Evolutionary conservation across 2,113 vertebrate genomes (phyloP), one percentile per base, ranked within the genome.

Genomic region (Phoenicopterus ruber): DNA sequence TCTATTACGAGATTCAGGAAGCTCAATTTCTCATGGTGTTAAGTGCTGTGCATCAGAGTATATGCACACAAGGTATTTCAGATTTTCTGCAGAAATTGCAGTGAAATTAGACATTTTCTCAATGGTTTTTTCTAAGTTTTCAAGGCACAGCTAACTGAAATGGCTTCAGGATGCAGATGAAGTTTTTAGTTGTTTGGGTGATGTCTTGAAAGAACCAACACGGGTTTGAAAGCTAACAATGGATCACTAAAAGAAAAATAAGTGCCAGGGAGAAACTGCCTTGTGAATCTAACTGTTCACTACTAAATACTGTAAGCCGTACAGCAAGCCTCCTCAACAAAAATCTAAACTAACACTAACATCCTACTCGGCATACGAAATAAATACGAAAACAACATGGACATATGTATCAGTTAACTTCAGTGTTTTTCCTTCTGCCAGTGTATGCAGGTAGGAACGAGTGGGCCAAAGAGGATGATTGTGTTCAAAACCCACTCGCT

Each of bases 41-140:
- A 70, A 49, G 5, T 69, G 80, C 65, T 10, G 2, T 59, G 59
- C 74, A 86, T 61, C 34, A 73, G 28, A 38, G 7, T 47, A 54
- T 13, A 59, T 9, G 29, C 20, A 86, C 29, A 83, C 20, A 36
- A 81, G 8, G 9, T 40, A 46, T 36, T 72, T 77, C 21, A n/a
- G 31, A 32, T 79, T 94, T 91, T 69, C 52, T 81, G 58, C 47
- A 93, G 49, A 80, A 89, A 85, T 25, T 63, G 13, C 32, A 57
- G 42, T 61, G 36, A 71, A 88, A 89, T 58, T 19, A 69, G 57
- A 61, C 28, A 11, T 88, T 91, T 90, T 85, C 36, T 70, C 58
- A 73, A 38, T 65, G 18, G 1, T 87, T 52, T n/a, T 66, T 49
- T 79, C 17, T 34, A 26, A 73, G 24, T 46, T 91, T 46, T 84